Conservation (phyloP, 2,888 invertebrate genomes). For the Nasonovia ribisnigri region DNA sequence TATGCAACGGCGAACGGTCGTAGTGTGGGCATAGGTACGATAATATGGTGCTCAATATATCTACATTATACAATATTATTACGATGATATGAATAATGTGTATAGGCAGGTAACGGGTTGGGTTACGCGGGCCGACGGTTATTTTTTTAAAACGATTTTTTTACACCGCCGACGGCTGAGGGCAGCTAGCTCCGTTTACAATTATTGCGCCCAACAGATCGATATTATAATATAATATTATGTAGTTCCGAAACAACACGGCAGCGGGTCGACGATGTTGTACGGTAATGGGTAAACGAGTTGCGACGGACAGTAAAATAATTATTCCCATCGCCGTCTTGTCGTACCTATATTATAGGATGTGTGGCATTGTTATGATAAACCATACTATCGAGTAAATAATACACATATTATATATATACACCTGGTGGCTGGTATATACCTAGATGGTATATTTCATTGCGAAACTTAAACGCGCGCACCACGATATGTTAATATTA, state of each 20-base stretch:
- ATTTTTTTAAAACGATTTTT: not conserved
- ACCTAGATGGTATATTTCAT: too few relatives aligned
- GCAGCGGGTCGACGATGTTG: slow-evolving; percentile 4
- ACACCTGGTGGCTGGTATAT: too few relatives aligned
- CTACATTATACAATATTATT: not conserved
- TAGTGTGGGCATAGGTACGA: not conserved
- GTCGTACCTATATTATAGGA: too few relatives aligned
- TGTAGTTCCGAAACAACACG: not conserved
- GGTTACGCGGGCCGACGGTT: not conserved
- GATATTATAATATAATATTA: not conserved
- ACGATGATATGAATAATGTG: not conserved
- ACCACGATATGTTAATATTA: slow-evolving; percentile 25
- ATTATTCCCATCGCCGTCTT: not conserved
- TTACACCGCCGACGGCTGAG: not conserved
- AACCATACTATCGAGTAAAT: too few relatives aligned
- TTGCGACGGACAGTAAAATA: slow-evolving; percentile 6
- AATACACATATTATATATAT: not conserved
- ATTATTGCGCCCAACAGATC: too few relatives aligned
- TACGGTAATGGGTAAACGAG: too few relatives aligned
- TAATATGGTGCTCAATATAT: too few relatives aligned
- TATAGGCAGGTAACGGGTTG: not conserved
- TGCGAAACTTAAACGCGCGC: not conserved
- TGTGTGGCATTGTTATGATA: not conserved
- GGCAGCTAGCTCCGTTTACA: not conserved
- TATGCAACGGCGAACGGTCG: slow-evolving; percentile 2